These are phyloP conservation scores for Malachius bipustulatus DNA, from an alignment of 2,888 invertebrate genomes.

Conservation along the genomic window DNA sequence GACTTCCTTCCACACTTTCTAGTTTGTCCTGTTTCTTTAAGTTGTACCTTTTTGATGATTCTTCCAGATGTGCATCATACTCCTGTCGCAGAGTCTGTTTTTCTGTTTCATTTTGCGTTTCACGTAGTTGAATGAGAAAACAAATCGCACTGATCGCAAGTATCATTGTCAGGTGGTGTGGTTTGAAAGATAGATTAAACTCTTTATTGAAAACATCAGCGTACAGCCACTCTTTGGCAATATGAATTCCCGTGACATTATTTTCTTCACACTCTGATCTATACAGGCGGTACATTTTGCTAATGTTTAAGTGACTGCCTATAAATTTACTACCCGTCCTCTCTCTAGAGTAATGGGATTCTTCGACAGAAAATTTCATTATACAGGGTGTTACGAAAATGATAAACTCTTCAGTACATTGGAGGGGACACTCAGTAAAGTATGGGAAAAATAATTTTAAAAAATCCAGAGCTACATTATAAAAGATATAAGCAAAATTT, in stretches of 20 bases:
- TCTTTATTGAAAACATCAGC: slow-evolving; percentile 14
- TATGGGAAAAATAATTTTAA: too few species aligned
- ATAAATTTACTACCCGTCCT: slow-evolving; percentile 10
- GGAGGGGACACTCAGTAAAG: too few species aligned
- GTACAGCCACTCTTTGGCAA: slow-evolving; percentile 15
- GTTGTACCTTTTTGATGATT: slow-evolving; percentile 1
- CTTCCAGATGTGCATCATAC: slow-evolving; percentile 3
- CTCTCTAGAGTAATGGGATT: slow-evolving; percentile 13
- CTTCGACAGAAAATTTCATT: slow-evolving; percentile 12
- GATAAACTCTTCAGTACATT: too few species aligned
- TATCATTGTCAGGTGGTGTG: slow-evolving; percentile 3
- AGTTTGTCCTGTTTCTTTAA: slow-evolving; percentile 2
- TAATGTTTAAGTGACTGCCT: slow-evolving; percentile 13
- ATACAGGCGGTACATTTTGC: slow-evolving; percentile 12
- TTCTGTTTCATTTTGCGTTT: not conserved
- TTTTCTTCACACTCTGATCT: slow-evolving; percentile 12
- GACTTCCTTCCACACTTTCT: slow-evolving; percentile 3
- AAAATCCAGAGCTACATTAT: too few species aligned
- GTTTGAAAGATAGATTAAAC: slow-evolving; percentile 7
- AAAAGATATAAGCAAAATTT: too few species aligned
- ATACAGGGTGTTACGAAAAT: too few species aligned
- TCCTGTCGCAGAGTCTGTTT: slow-evolving; percentile 1
- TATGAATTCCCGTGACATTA: slow-evolving; percentile 8
- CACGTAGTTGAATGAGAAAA: slow-evolving; percentile 1
- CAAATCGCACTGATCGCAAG: slow-evolving; percentile 1